Base-by-base conservation (phyloP, 2,113 vertebrate genomes). In the Rhegmatorhina hoffmannsi region DNA sequence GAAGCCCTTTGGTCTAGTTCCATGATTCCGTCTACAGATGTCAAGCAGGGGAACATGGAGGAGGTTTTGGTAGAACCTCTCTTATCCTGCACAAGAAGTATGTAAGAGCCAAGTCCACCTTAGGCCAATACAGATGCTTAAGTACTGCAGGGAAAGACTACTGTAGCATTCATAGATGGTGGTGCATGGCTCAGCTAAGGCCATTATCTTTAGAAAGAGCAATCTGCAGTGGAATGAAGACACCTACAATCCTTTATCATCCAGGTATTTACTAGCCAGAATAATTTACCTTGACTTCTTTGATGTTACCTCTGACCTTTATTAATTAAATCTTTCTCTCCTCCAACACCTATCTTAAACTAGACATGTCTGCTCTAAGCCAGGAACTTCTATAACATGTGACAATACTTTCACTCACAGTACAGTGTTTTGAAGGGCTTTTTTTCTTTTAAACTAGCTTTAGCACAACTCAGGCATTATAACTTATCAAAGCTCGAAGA, bases 41-140 rank as follows among this genome's bases (percentile, higher is more conserved):
- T 26, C 47, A 86, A 58, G 33, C 20, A 36, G 20, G 11, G 7
- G 17, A 84, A 74, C 8, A 58, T 0, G 5, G 11, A 72, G 25
- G 14, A 34, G 33, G 26, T 33, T 91, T 56, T 28, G 21, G 40
- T 11, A 91, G 36, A 80, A 56, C 1, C 10, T 56, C 25, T 69
- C 16, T 62, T 55, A 67, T 28, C 10, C 25, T 50, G 34, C 19
- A 20, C 8, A 11, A 50, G 47, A 50, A 64, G 33, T 20, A 28
- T 0, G 4, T 1, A 44, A 59, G 50, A 2, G 0, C 24, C 10
- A 67, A 74, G 12, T 49, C 13, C 56, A 46, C 11, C 33, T 49
- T 7, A 55, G 20, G 31, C 21, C 36, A 67, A 17, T 13, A 29
- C 21, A 78, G 28, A 24, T 47, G 29, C 33, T 26, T n/a, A 46